phyloP scores from a whole-genome alignment of 2,797 vertebrate species.

The Scarus forsteni region DNA sequence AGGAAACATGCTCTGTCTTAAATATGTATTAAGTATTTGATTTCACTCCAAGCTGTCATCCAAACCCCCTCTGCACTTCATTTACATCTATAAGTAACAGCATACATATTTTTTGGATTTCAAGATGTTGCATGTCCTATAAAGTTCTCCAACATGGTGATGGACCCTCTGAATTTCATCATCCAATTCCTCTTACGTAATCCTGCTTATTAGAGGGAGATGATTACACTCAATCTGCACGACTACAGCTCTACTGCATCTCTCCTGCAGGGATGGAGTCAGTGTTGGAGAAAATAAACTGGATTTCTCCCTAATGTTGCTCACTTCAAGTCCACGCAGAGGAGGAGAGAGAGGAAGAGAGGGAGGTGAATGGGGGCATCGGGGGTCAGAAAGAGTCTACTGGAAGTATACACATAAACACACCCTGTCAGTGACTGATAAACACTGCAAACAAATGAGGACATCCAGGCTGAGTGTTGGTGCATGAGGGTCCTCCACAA shows the following conservation, averaged over 20 bases:
- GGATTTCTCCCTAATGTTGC: slow-evolving; percentile 17
- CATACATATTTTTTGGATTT: slow-evolving; percentile 18
- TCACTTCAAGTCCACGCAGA: slow-evolving; percentile 6
- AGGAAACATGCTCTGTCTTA: slow-evolving; percentile 12
- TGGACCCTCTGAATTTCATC: slow-evolving; percentile 19
- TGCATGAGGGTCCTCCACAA: slow-evolving; percentile 33
- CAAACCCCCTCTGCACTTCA: background rate
- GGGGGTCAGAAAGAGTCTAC: slow-evolving; percentile 66
- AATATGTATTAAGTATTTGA: slow-evolving; percentile 4
- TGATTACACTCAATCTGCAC: slow-evolving; percentile 29
- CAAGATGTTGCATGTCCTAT: background rate
- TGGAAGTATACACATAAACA: slow-evolving; percentile 80
- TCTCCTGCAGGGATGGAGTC: slow-evolving; percentile 49
- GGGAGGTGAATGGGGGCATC: slow-evolving; percentile 33
- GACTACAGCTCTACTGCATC: slow-evolving; percentile 22
- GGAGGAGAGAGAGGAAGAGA: background rate
- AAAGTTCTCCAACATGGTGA: slow-evolving; percentile 14
- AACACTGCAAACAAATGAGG: slow-evolving; percentile 77
- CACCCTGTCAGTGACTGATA: slow-evolving; percentile 74
- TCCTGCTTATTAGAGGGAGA: slow-evolving; percentile 28
- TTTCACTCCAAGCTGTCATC: slow-evolving; percentile 23
- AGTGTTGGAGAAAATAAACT: slow-evolving; percentile 33
- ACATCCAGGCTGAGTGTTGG: slow-evolving; percentile 47
- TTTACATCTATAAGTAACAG: slow-evolving; percentile 7
- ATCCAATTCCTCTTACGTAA: slow-evolving; percentile 16